Evolutionary conservation across 1,140 invertebrate genomes (phyloP).

Genomic region (Diuraphis noxia): DNA sequence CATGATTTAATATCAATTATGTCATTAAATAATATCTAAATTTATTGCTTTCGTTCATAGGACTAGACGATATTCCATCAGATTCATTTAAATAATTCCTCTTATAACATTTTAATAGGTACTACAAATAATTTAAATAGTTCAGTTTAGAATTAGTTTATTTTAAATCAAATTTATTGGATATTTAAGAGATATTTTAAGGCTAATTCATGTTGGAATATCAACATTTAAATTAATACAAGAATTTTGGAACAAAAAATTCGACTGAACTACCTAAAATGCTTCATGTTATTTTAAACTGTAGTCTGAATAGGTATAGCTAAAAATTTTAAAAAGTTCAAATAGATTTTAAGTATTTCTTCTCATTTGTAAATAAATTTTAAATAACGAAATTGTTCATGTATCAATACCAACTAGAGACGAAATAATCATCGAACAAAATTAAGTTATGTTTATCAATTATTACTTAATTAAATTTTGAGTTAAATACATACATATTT

Average conservation of each 20-base stretch:
- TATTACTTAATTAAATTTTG: neutral
- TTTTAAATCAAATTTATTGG: neutral
- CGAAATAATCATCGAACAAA: neutral
- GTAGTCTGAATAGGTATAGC: neutral
- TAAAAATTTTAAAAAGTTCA: neutral
- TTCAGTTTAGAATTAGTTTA: neutral
- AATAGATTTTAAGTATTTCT: neutral
- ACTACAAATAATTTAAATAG: neutral
- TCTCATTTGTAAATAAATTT: neutral
- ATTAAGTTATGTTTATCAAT: neutral
- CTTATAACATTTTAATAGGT: neutral
- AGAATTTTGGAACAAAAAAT: neutral
- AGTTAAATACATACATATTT: neutral
- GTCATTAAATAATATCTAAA: neutral
- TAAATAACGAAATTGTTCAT: neutral
- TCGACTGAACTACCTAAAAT: neutral
- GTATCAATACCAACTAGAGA: neutral
- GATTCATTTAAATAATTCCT: neutral
- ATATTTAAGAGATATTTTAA: neutral
- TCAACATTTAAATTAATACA: neutral
- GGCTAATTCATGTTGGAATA: neutral
- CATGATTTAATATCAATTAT: neutral
- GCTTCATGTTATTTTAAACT: neutral
- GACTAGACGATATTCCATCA: slow-evolving; percentile 17
- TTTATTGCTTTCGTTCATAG: slow-evolving; percentile 7